Evolutionary conservation across 2,113 vertebrate genomes (phyloP), one percentile per base, ranked within the genome.

Genomic region (Cnemophilus loriae): DNA sequence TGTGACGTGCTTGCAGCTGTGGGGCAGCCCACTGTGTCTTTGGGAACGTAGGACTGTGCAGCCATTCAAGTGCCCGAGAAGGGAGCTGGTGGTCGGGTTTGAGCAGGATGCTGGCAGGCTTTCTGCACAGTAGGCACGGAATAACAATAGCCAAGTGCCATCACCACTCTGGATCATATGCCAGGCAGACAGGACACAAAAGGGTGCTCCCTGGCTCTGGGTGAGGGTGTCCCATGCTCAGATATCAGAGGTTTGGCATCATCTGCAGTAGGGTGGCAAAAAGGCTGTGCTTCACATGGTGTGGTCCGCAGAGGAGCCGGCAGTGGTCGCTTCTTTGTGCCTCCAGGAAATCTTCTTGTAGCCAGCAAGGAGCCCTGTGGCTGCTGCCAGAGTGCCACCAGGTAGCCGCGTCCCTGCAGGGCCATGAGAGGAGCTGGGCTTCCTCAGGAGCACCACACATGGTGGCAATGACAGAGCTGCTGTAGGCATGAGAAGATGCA

Each of bases 321-420:
- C 0, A 0, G 19, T 7, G 6, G 10, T 68, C 0, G 0, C 13
- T 59, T 33, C 67, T 60, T 61, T 1, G 6, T 69, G n/a, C 42
- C 42, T 80, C 39, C 6, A 13, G 75, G 39, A 70, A 61, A 46
- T 33, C 46, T 73, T 12, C n/a, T 46, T 26, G 53, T 8, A 46
- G 53, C 24, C 67, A 42, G 44, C 5, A 1, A 35, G 53, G 42
- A 92, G 57, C 61, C 57, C 44, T 33, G 28, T 24, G 35, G 57
- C 47, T 69, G 57, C 35, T 85, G 44, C 26, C 57, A 26, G 44
- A 13, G 26, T 56, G 32, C 33, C 55, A 33, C 33, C 42, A 27
- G 74, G 76, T 20, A 33, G 3, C 61, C 33, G 13, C 26, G 24
- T 73, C 44, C 78, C n/a, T 49, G 13, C 0, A 1, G 85, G 41